Conservation (phyloP, 2,888 invertebrate genomes). For the Chydorus sphaericus region DNA sequence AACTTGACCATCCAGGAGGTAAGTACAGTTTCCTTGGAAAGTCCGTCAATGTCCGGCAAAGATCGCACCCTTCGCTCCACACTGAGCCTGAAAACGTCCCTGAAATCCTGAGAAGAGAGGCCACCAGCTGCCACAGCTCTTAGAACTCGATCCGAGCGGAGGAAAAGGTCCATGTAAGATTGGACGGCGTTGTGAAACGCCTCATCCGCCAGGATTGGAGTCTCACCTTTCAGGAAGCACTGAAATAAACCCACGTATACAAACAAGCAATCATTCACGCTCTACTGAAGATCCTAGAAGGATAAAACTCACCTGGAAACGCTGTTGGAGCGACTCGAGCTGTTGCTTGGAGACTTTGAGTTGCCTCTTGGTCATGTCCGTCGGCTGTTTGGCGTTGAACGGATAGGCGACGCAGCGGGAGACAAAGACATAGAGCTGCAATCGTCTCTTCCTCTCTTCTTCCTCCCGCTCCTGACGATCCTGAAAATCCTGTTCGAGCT, state of each 20-base stretch:
- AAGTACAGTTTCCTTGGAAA: constrained; percentile 96
- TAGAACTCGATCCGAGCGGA: constrained; percentile 88
- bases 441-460: constrained; percentile 82
- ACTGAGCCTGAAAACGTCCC: constrained; percentile 95
- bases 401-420: constrained; percentile 96
- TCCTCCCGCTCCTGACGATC: constrained; percentile 91
- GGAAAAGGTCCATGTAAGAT: constrained; percentile 86
- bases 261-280: not conserved
- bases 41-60: constrained; percentile 96
- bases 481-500: constrained; percentile 66
- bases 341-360: constrained; percentile 93
- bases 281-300: not conserved
- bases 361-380: constrained; percentile 91
- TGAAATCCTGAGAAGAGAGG: constrained; percentile 95
- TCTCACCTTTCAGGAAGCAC: constrained; percentile 93
- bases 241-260: constrained; percentile 29
- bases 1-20: constrained; percentile 99
- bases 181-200: constrained; percentile 98
- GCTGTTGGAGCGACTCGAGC: constrained; percentile 77
- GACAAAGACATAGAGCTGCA: constrained; percentile 96
- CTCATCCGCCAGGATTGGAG: constrained; percentile 93
- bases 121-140: constrained; percentile 97
- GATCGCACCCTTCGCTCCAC: constrained; percentile 97
- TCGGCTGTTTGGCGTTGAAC: constrained; percentile 97
- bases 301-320: constrained; percentile 62